Conservation (phyloP, 2,888 invertebrate genomes). For the Andrena dorsata region DNA sequence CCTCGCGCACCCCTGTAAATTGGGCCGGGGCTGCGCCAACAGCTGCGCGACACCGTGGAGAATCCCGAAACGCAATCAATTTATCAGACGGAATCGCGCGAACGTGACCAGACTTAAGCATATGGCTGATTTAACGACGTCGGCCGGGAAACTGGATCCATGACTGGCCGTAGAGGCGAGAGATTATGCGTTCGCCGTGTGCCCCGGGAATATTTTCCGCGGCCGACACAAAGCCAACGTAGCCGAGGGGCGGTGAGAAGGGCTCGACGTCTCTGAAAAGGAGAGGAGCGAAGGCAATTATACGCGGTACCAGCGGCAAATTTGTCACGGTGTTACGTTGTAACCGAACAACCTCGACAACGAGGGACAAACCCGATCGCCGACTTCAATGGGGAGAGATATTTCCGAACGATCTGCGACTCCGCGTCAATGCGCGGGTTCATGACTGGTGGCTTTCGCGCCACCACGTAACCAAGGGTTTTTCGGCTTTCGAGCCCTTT, state of each 20-base stretch:
- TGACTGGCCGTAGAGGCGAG: slow-evolving; percentile 63
- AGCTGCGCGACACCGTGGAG: slow-evolving; percentile 75
- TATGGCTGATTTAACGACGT: slow-evolving; percentile 71
- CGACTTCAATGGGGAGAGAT: slow-evolving; percentile 61
- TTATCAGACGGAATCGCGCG: slow-evolving; percentile 78
- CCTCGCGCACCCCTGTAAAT: slow-evolving; percentile 47
- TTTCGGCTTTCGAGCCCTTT: slow-evolving; percentile 15
- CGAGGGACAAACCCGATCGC: slow-evolving; percentile 33
- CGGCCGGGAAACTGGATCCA: slow-evolving; percentile 66
- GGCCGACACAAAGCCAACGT: slow-evolving; percentile 48
- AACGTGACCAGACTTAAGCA: slow-evolving; percentile 80
- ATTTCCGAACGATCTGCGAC: slow-evolving; percentile 58
- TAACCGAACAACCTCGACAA: slow-evolving; percentile 59
- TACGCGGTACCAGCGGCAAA: slow-evolving; percentile 67
- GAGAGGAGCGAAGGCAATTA: slow-evolving; percentile 70
- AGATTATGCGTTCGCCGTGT: slow-evolving; percentile 68
- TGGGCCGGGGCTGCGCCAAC: slow-evolving; percentile 58
- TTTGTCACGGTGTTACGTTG: slow-evolving; percentile 67
- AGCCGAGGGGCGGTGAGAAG: background rate
- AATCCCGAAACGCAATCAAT: slow-evolving; percentile 81
- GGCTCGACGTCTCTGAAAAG: slow-evolving; percentile 17
- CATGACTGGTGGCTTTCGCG: slow-evolving; percentile 37
- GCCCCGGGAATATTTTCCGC: slow-evolving; percentile 61
- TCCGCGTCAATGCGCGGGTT: slow-evolving; percentile 16
- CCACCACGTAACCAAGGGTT: slow-evolving; percentile 9